phyloP scores from a whole-genome alignment of 2,888 invertebrate species.

The Ophioninae sp. region DNA sequence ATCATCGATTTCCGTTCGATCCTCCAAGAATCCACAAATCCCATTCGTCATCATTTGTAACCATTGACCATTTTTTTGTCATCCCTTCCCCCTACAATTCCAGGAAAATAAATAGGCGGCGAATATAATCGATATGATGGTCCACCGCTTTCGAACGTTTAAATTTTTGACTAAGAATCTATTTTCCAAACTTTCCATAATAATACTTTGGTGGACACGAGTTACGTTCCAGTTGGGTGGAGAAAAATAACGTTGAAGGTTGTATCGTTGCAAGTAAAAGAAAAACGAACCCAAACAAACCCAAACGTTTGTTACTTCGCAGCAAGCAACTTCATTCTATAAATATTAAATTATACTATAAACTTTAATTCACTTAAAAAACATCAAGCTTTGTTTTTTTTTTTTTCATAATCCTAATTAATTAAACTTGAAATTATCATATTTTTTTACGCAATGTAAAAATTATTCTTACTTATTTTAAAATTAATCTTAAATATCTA shows the following conservation, averaged over 20 bases:
- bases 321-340: no score
- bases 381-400: no score
- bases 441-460: no score
- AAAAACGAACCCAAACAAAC: no score
- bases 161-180: not conserved
- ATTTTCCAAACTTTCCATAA: not conserved
- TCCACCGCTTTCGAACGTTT: not conserved
- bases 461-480: no score
- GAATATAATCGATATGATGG: not conserved
- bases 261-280: no score
- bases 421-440: no score
- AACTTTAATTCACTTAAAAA: no score
- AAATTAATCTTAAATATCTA: no score
- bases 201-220: not conserved
- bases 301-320: no score
- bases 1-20: conserved; percentile 41
- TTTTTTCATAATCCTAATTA: no score
- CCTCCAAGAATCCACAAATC: not conserved
- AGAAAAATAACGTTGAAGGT: not conserved
- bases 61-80: conserved; percentile 28
- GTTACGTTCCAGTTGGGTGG: not conserved
- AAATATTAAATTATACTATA: no score
- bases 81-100: not conserved
- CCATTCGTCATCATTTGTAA: conserved; percentile 48
- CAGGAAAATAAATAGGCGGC: not conserved